phyloP scores from a whole-genome alignment of 2,888 invertebrate genomes.

The Acanthoscelides obtectus region DNA sequence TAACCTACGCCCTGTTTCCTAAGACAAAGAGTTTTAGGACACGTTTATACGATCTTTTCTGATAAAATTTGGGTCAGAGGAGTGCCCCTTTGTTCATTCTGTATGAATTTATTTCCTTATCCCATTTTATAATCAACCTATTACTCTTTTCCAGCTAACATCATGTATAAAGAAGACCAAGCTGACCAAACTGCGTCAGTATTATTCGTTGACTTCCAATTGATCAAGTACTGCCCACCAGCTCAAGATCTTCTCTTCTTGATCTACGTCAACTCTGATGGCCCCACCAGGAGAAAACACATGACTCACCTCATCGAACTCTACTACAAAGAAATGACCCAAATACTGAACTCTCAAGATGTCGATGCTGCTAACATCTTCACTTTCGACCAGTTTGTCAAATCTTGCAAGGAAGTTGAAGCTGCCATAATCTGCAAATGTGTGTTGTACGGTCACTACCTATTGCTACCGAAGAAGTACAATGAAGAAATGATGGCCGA shows the following conservation, averaged over 20 bases:
- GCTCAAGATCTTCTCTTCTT: slow-evolving; percentile 55
- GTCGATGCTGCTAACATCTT: slow-evolving; percentile 22
- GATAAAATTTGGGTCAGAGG: no score
- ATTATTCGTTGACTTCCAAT: slow-evolving; percentile 36
- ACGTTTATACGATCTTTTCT: no score
- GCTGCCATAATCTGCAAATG: slow-evolving; percentile 21
- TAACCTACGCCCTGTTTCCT: no score
- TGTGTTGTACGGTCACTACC: slow-evolving; percentile 19
- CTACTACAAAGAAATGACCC: slow-evolving; percentile 24
- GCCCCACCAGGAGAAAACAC: slow-evolving; percentile 18
- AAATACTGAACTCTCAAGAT: slow-evolving; percentile 18
- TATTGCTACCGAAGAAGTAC: slow-evolving; percentile 17
- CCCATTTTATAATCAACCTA: no score
- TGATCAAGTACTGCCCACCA: slow-evolving; percentile 55
- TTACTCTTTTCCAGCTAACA: slow-evolving; percentile 4
- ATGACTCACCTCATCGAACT: slow-evolving; percentile 19
- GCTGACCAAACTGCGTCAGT: slow-evolving; percentile 5
- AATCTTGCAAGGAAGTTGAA: slow-evolving; percentile 23
- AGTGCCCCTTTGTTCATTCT: no score
- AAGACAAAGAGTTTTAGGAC: no score
- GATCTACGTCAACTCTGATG: slow-evolving; percentile 23
- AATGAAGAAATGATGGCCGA: slow-evolving; percentile 22
- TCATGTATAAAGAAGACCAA: background rate
- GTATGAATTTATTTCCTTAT: no score
- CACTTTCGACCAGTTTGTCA: slow-evolving; percentile 21